Conservation (phyloP, 2,797 vertebrate species). For the Halcyon badia region DNA sequence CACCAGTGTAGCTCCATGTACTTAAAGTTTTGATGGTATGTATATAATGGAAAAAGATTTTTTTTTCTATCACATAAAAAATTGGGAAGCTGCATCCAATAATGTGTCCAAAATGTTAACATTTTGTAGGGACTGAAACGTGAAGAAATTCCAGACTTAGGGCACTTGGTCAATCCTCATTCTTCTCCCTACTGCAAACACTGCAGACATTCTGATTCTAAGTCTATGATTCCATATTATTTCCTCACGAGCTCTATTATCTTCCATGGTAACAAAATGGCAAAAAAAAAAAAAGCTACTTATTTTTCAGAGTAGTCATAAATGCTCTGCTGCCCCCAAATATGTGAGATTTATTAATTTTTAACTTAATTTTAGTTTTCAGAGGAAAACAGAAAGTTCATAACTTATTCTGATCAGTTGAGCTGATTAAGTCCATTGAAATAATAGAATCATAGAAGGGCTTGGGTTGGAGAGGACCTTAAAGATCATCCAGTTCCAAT, state of each 20-base stretch:
- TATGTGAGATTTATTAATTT: neutral
- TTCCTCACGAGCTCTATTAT: neutral
- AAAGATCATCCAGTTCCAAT: too few species aligned
- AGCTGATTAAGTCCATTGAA: neutral
- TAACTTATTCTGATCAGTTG: neutral
- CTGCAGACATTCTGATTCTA: neutral
- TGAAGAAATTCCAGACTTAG: neutral
- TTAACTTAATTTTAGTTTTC: neutral
- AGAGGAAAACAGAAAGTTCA: neutral
- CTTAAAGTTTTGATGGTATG: neutral
- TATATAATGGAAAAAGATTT: neutral
- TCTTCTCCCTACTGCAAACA: neutral
- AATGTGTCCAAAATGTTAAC: neutral
- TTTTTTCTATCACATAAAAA: neutral
- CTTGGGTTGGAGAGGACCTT: too few species aligned
- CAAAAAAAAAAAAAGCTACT: neutral
- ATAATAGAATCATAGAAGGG: too few species aligned
- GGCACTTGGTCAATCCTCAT: accelerated
- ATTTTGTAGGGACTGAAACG: neutral
- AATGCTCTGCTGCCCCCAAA: neutral
- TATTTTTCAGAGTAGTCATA: neutral
- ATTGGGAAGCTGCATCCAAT: neutral
- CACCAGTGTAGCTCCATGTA: neutral
- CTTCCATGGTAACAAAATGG: neutral
- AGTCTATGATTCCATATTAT: neutral